phyloP scores from a whole-genome alignment of 2,113 vertebrate species.

The Erinaceus europaeus region DNA sequence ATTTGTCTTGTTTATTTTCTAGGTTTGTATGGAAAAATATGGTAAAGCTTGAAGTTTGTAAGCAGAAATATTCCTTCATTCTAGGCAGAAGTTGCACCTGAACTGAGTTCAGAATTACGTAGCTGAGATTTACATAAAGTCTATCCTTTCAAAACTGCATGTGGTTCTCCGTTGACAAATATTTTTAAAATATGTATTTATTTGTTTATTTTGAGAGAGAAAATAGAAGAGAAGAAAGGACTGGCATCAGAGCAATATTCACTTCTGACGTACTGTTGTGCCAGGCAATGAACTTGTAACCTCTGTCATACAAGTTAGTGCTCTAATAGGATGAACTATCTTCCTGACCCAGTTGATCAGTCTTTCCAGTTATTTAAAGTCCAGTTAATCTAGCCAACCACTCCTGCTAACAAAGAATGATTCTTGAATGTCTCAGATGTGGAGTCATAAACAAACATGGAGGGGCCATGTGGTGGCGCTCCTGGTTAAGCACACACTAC shows the following conservation, averaged over 20 bases:
- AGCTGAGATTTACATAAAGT: background rate
- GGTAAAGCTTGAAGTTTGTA: conserved; percentile 1
- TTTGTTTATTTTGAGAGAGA: no score
- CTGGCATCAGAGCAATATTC: no score
- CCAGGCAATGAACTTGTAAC: no score
- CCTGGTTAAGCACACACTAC: no score
- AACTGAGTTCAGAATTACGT: background rate
- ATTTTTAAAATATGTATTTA: no score
- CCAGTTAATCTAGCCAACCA: background rate
- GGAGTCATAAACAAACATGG: conserved; percentile 79
- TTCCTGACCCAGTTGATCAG: background rate
- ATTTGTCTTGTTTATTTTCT: conserved; percentile 9
- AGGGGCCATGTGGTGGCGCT: no score
- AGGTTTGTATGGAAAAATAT: background rate
- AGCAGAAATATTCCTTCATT: background rate
- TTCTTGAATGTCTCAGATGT: conserved; percentile 79
- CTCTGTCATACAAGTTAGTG: no score
- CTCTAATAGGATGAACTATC: no score
- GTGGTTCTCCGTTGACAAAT: no score
- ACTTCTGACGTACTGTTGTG: no score
- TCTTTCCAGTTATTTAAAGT: background rate
- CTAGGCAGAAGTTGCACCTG: background rate
- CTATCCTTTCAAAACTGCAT: background rate
- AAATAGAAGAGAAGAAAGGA: no score
- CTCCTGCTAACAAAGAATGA: conserved; percentile 62